These are phyloP conservation scores for Caenorhabditis sinica DNA, from an alignment of 2,888 invertebrate genomes.

Conservation along the genomic window DNA sequence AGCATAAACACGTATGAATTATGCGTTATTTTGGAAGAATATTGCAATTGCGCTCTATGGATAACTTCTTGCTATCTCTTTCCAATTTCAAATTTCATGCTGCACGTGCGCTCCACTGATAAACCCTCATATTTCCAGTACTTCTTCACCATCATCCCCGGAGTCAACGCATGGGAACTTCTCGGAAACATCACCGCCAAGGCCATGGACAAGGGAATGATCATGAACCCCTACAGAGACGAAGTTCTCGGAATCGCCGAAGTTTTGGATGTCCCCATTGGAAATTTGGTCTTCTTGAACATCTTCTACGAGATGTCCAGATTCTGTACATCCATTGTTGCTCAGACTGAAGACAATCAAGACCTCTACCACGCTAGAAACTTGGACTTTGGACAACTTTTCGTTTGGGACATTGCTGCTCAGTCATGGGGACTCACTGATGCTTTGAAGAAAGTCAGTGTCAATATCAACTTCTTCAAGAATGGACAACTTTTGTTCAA, in stretches of 20 bases:
- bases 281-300: constrained; percentile 77
- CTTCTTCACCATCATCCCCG: constrained; percentile 72
- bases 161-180: constrained; percentile 71
- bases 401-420: constrained; percentile 75
- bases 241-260: constrained; percentile 79
- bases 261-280: constrained; percentile 72
- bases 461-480: constrained; percentile 76
- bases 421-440: constrained; percentile 77
- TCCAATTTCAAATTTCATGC: too few species aligned
- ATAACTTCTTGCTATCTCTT: too few species aligned
- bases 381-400: constrained; percentile 78
- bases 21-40: too few species aligned
- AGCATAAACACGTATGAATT: background rate
- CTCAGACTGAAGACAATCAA: constrained; percentile 71
- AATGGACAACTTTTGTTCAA: constrained; percentile 76
- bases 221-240: constrained; percentile 75
- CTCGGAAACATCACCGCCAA: constrained; percentile 71
- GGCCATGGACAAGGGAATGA: constrained; percentile 71
- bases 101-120: too few species aligned
- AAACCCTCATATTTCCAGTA: constrained; percentile 61
- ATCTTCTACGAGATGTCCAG: constrained; percentile 80
- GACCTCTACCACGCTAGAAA: constrained; percentile 75
- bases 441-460: constrained; percentile 73
- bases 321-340: constrained; percentile 79
- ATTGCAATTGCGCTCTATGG: too few species aligned